Base-by-base conservation (phyloP, 1,140 invertebrate species). In the Drusus annulatus region DNA sequence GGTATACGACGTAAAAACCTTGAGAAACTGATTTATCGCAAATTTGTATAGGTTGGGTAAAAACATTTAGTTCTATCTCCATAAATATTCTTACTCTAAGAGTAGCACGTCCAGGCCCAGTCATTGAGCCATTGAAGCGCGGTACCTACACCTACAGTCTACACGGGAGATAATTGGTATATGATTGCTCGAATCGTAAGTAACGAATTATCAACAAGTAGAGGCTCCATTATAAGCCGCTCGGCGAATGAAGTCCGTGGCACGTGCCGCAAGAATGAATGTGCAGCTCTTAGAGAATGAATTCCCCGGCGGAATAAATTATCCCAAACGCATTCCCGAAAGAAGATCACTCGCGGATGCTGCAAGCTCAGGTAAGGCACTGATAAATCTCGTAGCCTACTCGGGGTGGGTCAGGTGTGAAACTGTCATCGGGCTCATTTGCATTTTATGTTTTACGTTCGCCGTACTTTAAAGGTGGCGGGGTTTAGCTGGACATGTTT, bases 231-330 rank as follows among this genome's bases (percentile, higher is more conserved):
- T 28, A 28, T 2, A 28, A n/a, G 21, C 25, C 6, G 60, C 15
- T 23, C 19, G 16, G 15, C 54, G 68, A 71, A 71, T 71, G 68
- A 16, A 71, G 68, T 71, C 68, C 21, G 23, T 17, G 71, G 71
- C 71, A 58, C 71, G 71, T 58, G 71, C 71, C 71, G 19, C 15
- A 58, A 54, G 28, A 75, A 36, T 75, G 54, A 58, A 52, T 58
- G 71, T 58, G 71, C 23, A 56, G 25, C 71, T 75, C 71, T 58
- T 23, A n/a, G 71, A 58, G 71, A 75, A 75, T 31, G 71, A 52
- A 58, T 75, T 58, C 54, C 52, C 71, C 58, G 71, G 17, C 54
- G n/a, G 71, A 75, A 75, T 75, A 75, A 75, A 75, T 75, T 75
- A 75, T 75, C 71, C 71, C 71, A 60, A 75, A 60, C 54, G 54